A percentile compares a stretch with the other conserved stretches of the same genome.
Evolutionary conservation across 1,140 invertebrate genomes (phyloP).

Genomic region (Pseudachorutes palmiensis): DNA sequence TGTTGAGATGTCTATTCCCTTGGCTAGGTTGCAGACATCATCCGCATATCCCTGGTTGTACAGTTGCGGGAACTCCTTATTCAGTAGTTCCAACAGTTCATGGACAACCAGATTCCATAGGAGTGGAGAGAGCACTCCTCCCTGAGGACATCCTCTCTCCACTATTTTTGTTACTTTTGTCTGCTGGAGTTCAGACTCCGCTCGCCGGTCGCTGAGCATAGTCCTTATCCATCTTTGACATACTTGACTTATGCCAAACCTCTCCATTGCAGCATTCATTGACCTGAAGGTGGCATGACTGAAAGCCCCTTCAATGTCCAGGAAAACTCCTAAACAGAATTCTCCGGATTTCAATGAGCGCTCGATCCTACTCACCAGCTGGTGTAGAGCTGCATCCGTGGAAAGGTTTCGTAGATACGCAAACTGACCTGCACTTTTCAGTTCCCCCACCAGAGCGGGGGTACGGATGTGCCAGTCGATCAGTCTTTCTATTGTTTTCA

Average conservation of each 20-base stretch:
- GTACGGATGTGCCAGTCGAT: slow-evolving; percentile 23
- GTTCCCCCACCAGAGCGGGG: neutral
- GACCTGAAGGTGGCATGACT: slow-evolving; percentile 14
- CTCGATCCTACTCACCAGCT: slow-evolving; percentile 17
- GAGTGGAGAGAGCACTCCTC: slow-evolving; percentile 21
- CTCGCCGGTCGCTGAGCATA: neutral
- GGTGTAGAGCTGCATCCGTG: slow-evolving; percentile 25
- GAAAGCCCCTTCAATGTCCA: slow-evolving; percentile 29
- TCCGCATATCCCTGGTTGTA: slow-evolving; percentile 11
- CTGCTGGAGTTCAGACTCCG: neutral
- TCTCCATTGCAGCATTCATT: neutral
- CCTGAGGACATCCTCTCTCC: slow-evolving; percentile 18
- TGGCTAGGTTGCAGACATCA: neutral
- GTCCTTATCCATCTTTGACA: neutral
- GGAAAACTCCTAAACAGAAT: slow-evolving; percentile 14
- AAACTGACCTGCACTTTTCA: neutral
- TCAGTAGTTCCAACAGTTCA: slow-evolving; percentile 8
- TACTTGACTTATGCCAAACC: neutral
- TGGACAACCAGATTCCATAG: slow-evolving; percentile 22
- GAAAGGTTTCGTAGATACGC: slow-evolving; percentile 10
- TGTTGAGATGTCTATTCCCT: slow-evolving; percentile 8
- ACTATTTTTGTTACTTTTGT: neutral
- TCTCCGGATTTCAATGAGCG: neutral
- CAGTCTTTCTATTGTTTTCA: slow-evolving; percentile 24
- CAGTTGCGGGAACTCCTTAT: neutral